phyloP scores from a whole-genome alignment of 2,888 invertebrate species.

The Caenorhabditis sp. region DNA sequence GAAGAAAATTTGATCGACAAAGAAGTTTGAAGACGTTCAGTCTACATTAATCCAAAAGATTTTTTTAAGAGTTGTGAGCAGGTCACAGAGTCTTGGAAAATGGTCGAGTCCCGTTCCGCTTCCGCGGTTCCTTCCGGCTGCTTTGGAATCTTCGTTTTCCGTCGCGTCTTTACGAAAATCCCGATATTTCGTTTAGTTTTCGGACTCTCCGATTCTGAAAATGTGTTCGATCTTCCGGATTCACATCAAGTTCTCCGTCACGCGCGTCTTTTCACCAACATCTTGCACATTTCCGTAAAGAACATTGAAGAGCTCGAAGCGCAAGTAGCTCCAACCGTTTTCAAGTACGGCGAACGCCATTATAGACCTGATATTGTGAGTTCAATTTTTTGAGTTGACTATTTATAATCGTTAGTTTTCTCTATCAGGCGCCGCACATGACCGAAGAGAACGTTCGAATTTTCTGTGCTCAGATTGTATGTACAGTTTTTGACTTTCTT shows the following conservation, averaged over 20 bases:
- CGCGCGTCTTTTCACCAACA: slow-evolving; percentile 68
- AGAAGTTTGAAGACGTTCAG: background rate
- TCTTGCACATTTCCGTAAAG: slow-evolving; percentile 70
- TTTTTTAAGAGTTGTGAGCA: slow-evolving; percentile 57
- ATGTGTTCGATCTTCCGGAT: slow-evolving; percentile 53
- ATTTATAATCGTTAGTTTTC: background rate
- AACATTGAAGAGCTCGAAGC: slow-evolving; percentile 72
- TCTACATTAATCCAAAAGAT: background rate
- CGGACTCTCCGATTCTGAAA: slow-evolving; percentile 45
- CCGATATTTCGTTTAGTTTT: slow-evolving; percentile 60
- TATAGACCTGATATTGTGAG: slow-evolving; percentile 58
- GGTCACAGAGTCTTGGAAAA: slow-evolving; percentile 52
- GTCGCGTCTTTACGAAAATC: slow-evolving; percentile 66
- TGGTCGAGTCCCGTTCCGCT: slow-evolving; percentile 48
- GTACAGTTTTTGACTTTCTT: slow-evolving; percentile 69
- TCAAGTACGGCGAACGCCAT: slow-evolving; percentile 73
- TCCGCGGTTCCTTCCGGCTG: slow-evolving; percentile 17
- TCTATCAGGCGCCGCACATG: slow-evolving; percentile 67
- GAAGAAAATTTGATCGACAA: slow-evolving; percentile 68
- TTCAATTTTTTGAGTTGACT: background rate
- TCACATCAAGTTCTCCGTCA: slow-evolving; percentile 65
- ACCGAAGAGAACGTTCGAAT: slow-evolving; percentile 70
- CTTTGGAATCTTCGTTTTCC: slow-evolving; percentile 69
- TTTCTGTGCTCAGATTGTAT: slow-evolving; percentile 72
- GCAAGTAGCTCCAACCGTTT: slow-evolving; percentile 72